These are phyloP conservation scores for Corythornis vintsioides DNA, from an alignment of 2,113 vertebrate genomes.

Conservation along the genomic window DNA sequence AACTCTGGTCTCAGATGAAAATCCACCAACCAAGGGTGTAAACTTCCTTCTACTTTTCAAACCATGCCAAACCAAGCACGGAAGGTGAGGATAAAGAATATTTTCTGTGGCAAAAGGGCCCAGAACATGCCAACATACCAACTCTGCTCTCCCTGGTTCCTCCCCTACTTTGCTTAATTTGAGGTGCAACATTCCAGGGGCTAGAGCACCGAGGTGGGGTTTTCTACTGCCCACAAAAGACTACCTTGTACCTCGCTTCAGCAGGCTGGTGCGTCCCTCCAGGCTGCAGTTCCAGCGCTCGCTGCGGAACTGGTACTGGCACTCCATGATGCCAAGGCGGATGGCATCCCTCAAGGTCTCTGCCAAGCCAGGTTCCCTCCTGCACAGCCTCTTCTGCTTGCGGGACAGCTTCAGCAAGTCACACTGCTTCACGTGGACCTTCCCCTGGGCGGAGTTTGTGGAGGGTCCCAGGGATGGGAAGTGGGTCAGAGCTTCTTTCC, in stretches of 20 bases:
- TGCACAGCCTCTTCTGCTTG: slow-evolving; percentile 91
- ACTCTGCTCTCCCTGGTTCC: accelerated
- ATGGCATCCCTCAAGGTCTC: slow-evolving; percentile 92
- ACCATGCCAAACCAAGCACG: accelerated
- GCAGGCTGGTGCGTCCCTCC: slow-evolving; percentile 90
- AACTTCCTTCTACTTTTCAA: background rate
- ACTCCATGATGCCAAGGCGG: slow-evolving; percentile 90
- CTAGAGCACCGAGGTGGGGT: background rate
- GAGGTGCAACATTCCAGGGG: accelerated
- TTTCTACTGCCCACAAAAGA: background rate
- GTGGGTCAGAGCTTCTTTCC: slow-evolving; percentile 89
- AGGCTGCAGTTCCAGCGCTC: slow-evolving; percentile 99
- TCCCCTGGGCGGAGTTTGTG: slow-evolving; percentile 72
- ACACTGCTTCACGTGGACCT: slow-evolving; percentile 92
- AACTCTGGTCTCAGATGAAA: background rate
- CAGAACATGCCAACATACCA: too few species aligned
- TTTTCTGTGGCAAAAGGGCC: background rate
- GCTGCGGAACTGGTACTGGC: slow-evolving; percentile 91
- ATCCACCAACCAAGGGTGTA: background rate
- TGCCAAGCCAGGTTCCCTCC: slow-evolving; percentile 91
- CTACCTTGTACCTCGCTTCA: slow-evolving; percentile 88
- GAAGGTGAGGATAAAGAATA: background rate
- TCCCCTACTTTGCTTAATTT: accelerated
- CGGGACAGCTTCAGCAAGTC: slow-evolving; percentile 91
- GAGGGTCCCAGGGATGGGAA: slow-evolving; percentile 78